Percentiles rank a stretch among this genome's conserved stretches.
Evolutionary conservation across 2,113 vertebrate species (phyloP).

Genomic region (Anhinga anhinga): DNA sequence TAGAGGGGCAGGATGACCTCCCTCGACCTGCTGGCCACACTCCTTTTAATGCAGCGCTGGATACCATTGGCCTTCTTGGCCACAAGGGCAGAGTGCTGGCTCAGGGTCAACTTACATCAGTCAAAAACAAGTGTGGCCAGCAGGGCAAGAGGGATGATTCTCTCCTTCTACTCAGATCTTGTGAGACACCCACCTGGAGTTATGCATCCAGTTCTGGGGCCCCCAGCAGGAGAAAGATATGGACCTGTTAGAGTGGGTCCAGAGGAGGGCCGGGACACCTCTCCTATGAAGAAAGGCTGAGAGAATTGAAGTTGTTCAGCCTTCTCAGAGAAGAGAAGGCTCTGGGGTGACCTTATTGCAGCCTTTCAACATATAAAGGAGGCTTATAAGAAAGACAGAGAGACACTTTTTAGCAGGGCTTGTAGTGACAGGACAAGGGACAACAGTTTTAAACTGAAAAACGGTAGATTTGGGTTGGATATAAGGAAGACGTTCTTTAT

Average conservation of each 20-base stretch:
- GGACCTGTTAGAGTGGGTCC: rapidly evolving
- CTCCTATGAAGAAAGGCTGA: not conserved
- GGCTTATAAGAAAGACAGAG: not conserved
- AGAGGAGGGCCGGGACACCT: not conserved
- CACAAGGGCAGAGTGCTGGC: no score
- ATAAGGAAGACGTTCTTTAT: not conserved
- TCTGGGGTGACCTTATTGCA: not conserved
- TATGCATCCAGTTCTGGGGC: not conserved
- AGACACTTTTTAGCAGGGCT: not conserved
- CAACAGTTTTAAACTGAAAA: not conserved
- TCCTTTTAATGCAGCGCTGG: no score
- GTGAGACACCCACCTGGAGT: rapidly evolving
- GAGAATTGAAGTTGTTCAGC: not conserved
- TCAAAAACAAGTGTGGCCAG: rapidly evolving
- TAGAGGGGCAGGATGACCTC: no score
- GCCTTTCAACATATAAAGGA: not conserved
- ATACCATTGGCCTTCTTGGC: no score
- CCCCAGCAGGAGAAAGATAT: not conserved
- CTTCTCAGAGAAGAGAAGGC: not conserved
- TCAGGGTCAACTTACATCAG: no score
- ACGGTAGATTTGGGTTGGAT: not conserved
- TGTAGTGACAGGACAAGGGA: not conserved
- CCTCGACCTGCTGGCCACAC: no score
- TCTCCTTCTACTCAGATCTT: not conserved
- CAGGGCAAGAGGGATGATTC: rapidly evolving